Evolutionary conservation across 2,797 vertebrate genomes (phyloP).

Genomic region (Somateria mollissima): DNA sequence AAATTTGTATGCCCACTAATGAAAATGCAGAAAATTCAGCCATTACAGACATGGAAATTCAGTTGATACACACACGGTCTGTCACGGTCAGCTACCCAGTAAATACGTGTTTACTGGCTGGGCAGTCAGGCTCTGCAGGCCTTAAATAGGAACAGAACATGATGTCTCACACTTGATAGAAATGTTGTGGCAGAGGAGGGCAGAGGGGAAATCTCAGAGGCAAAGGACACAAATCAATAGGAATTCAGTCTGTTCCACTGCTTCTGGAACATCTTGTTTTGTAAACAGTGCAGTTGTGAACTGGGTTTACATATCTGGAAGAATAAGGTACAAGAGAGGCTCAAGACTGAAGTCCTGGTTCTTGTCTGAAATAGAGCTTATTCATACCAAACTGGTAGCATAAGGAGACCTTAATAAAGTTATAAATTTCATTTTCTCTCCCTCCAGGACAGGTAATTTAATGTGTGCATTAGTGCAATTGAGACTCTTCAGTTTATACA

Average conservation of each 20-base stretch:
- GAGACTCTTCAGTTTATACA: neutral
- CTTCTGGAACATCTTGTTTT: neutral
- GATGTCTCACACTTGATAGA: neutral
- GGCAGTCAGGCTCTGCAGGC: neutral
- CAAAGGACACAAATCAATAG: neutral
- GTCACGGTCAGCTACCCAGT: neutral
- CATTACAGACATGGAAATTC: neutral
- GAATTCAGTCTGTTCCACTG: neutral
- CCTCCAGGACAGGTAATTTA: neutral
- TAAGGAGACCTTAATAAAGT: neutral
- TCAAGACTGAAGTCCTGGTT: neutral
- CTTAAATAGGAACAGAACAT: neutral
- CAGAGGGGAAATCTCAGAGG: neutral
- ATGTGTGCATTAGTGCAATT: neutral
- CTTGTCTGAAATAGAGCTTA: neutral
- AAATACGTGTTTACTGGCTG: neutral
- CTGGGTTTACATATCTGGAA: neutral
- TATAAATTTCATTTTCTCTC: neutral
- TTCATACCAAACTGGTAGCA: neutral
- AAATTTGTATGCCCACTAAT: neutral
- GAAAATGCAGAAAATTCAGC: neutral
- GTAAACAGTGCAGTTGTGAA: neutral
- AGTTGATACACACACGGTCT: fast-evolving
- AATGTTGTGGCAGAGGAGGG: neutral
- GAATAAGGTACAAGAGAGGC: neutral